These are phyloP conservation scores for Eriosoma lanigerum DNA, from an alignment of 1,140 invertebrate species.

Conservation along the genomic window DNA sequence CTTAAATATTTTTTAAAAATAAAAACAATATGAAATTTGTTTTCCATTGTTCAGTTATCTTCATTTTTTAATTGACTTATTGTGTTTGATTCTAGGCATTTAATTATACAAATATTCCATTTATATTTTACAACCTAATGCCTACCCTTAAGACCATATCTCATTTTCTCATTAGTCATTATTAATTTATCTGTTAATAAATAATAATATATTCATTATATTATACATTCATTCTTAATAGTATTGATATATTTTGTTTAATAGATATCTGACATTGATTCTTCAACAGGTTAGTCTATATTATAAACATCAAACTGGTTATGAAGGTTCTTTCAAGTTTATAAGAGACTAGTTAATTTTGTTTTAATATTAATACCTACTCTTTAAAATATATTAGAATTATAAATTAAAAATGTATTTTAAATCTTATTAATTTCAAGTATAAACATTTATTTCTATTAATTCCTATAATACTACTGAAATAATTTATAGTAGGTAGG, in stretches of 20 bases:
- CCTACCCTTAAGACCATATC: neutral
- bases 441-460: too few relatives aligned
- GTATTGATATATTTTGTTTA: neutral
- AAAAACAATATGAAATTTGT: too few relatives aligned
- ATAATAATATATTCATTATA: too few relatives aligned
- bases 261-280: neutral
- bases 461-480: neutral
- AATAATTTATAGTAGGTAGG: neutral
- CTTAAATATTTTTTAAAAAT: neutral
- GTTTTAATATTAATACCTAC: neutral
- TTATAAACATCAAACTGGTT: neutral
- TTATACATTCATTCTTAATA: neutral
- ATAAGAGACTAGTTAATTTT: neutral
- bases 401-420: neutral
- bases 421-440: too few relatives aligned
- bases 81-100: neutral
- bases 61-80: neutral
- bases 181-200: neutral
- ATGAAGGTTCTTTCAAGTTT: conserved; percentile 4
- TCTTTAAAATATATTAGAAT: neutral
- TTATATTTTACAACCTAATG: neutral
- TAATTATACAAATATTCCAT: neutral
- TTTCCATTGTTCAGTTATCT: too few relatives aligned
- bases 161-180: neutral
- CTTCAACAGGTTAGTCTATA: neutral